These are phyloP conservation scores for Bedellia somnulentella DNA, from an alignment of 2,888 invertebrate genomes.

Conservation along the genomic window DNA sequence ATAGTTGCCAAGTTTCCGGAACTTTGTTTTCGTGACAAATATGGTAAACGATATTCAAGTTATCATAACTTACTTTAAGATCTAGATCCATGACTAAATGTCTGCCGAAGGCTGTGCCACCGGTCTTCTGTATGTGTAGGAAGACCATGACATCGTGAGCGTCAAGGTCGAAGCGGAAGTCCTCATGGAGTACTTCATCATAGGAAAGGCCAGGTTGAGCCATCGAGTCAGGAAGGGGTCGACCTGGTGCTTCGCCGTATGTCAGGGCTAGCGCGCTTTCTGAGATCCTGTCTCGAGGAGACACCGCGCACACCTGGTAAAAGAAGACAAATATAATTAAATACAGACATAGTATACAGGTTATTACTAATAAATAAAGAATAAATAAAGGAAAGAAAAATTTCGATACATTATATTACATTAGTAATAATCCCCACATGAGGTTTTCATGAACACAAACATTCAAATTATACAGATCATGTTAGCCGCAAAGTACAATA, in stretches of 20 bases:
- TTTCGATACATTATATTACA: no score
- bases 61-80: slow-evolving; percentile 63
- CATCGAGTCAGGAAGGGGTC: slow-evolving; percentile 52
- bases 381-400: no score
- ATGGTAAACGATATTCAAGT: no score
- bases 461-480: no score
- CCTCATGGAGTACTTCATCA: slow-evolving; percentile 84
- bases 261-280: slow-evolving; percentile 48
- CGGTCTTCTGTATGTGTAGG: slow-evolving; percentile 98
- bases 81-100: slow-evolving; percentile 95
- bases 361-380: no score
- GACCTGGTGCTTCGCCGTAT: slow-evolving; percentile 54
- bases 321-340: slow-evolving; percentile 2
- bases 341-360: neutral
- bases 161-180: slow-evolving; percentile 86
- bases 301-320: slow-evolving; percentile 71
- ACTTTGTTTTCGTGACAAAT: no score
- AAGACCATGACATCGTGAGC: slow-evolving; percentile 97
- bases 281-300: slow-evolving; percentile 65
- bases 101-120: slow-evolving; percentile 95
- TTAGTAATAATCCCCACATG: no score
- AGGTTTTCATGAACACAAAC: no score
- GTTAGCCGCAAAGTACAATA: no score
- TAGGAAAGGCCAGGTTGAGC: slow-evolving; percentile 75
- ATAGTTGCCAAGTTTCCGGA: no score